phyloP scores from a whole-genome alignment of 1,140 invertebrate species.

The Trypoxylus dichotomus region DNA sequence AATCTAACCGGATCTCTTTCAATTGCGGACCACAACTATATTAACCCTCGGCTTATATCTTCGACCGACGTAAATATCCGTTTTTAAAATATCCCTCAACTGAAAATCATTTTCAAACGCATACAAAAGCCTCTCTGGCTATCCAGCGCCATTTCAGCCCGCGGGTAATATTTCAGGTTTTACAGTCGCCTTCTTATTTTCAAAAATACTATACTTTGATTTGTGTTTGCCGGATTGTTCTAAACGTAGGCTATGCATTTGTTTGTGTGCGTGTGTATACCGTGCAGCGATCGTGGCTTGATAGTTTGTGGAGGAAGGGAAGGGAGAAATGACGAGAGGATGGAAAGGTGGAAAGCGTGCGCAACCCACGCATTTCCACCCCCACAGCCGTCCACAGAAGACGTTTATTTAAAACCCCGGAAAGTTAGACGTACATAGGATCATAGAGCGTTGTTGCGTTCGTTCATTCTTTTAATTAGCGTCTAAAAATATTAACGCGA shows the following conservation, averaged over 20 bases:
- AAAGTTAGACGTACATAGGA: background rate
- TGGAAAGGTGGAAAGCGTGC: background rate
- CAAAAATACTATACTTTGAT: constrained; percentile 1
- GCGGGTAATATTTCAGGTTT: background rate
- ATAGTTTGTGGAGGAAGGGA: background rate
- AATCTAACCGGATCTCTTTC: background rate
- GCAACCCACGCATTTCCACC: background rate
- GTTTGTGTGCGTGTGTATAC: too few species aligned
- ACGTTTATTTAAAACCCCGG: constrained; percentile 12
- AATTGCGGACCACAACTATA: background rate
- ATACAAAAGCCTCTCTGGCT: background rate
- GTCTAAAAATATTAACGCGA: too few species aligned
- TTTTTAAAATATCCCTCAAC: background rate
- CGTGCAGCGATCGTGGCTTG: background rate
- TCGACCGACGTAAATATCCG: background rate
- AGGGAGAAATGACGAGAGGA: background rate
- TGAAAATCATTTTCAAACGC: background rate
- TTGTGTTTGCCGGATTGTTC: background rate
- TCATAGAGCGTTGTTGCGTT: background rate
- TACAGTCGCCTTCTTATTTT: constrained; percentile 2
- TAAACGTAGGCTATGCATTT: background rate
- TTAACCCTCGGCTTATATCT: background rate
- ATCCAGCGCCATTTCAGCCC: background rate
- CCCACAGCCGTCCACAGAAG: background rate
- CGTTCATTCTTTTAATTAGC: background rate